Conservation (phyloP, 1,140 invertebrate species). For the Dendroctonus ponderosae region DNA sequence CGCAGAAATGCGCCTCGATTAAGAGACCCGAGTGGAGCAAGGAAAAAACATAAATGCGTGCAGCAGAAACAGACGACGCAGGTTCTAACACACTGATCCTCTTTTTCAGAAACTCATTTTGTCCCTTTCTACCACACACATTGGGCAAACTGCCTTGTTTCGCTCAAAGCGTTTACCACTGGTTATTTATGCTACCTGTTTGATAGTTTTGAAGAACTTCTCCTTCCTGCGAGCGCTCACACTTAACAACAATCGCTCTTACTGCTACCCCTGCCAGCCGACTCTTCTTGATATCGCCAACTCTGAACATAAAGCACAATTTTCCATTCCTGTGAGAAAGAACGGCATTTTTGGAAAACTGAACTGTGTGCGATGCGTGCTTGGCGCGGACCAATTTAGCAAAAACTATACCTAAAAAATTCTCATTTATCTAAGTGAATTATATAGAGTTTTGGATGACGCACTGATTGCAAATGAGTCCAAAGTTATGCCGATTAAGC, state of each 20-base stretch:
- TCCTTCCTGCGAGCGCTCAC: conserved; percentile 82
- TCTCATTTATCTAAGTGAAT: not conserved
- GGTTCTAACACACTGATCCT: too few species aligned
- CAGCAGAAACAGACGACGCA: too few species aligned
- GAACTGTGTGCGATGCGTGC: conserved; percentile 88
- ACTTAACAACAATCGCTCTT: conserved; percentile 83
- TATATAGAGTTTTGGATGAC: not conserved
- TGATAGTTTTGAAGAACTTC: conserved; percentile 81
- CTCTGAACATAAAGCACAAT: conserved; percentile 91
- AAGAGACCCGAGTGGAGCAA: too few species aligned
- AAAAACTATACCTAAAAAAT: conserved; percentile 48
- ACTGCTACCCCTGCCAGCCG: conserved; percentile 92
- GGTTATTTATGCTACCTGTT: conserved; percentile 58
- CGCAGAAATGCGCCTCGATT: conserved; percentile 39
- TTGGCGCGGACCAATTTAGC: conserved; percentile 84
- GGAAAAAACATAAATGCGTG: too few species aligned
- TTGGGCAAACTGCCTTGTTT: too few species aligned
- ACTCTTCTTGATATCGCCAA: conserved; percentile 96
- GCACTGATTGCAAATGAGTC: conserved; percentile 74
- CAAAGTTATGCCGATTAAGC: conserved; percentile 81
- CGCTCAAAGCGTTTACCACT: too few species aligned
- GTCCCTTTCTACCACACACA: too few species aligned
- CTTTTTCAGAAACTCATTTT: too few species aligned
- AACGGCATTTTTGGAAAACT: conserved; percentile 92
- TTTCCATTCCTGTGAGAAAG: conserved; percentile 88